Base-by-base conservation (phyloP, 2,113 vertebrate genomes). In the Sphaerodactylus townsendi region DNA sequence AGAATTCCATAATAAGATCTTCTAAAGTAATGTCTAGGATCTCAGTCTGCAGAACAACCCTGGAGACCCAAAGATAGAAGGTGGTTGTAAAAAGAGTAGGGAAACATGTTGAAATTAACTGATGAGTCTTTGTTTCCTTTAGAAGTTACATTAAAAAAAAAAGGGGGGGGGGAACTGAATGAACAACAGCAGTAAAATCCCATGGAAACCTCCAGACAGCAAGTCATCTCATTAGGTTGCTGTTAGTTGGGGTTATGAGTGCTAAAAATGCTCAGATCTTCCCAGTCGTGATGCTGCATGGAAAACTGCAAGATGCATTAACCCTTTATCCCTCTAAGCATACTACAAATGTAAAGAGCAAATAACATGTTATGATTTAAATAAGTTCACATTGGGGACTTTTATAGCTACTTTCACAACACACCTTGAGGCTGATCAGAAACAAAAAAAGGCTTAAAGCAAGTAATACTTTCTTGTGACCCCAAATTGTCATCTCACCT, bases 391-490 rank as follows among this genome's bases (percentile, higher is more conserved):
- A 62, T 10, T 62, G 59, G 25, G 59, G 59, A 28, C 25, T 8
- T 50, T 50, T 0, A 0, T 7, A n/a, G 5, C 33, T 68, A 82
- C 41, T 33, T 82, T 3, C 71, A 72, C 53, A 17, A 65, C 25
- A 72, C 10, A 2, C 62, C 73, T 62, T 65, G 77, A 72, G 87
- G 83, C 5, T 65, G 11, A 50, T 10, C 50, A 0, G 0, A 50
- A 33, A 77, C 83, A 65, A 0, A 68, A n/a, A 89, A 65, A 82
- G 68, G 46, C 64, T 79, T 82, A 72, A 84, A 88, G 70, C 66
- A 89, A 92, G 46, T 64, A 79, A 77, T 88, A 86, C 15, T 25
- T 85, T 83, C 77, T 84, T 75, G 35, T 78, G 77, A 68, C 37
- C 53, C 79, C 74, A 73, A 35, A 21, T 77, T 91, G 86, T 88